Percentiles rank a stretch among this genome's conserved stretches.
These are phyloP conservation scores for Xiphophorus maculatus DNA, from an alignment of 2,113 vertebrate species.

Conservation along the genomic window DNA sequence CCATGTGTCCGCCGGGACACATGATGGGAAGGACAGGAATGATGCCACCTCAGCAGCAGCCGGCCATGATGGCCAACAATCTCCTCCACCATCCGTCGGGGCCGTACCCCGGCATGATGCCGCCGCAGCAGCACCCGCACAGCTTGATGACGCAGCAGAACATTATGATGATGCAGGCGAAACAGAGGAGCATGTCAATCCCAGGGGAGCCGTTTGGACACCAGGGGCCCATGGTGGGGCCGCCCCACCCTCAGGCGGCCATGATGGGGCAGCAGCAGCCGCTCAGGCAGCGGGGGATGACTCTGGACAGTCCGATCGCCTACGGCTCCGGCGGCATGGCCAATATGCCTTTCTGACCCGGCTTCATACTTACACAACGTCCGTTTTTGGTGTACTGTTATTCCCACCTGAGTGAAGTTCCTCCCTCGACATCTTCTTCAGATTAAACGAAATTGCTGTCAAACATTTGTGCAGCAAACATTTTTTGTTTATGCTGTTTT, in stretches of 20 bases:
- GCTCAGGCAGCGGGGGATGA: conserved; percentile 92
- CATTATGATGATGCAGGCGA: conserved; percentile 97
- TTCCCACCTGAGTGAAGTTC: conserved; percentile 12
- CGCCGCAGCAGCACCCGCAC: conserved; percentile 86
- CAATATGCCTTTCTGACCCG: conserved; percentile 90
- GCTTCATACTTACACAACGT: conserved; percentile 42
- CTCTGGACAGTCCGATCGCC: conserved; percentile 92
- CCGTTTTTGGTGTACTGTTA: conserved; percentile 65
- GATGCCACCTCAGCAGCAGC: conserved; percentile 79
- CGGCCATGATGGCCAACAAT: conserved; percentile 88
- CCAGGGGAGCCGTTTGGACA: conserved; percentile 91
- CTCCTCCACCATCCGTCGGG: conserved; percentile 80
- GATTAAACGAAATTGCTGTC: too few relatives aligned
- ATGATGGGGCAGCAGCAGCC: conserved; percentile 92
- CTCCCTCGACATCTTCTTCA: too few relatives aligned
- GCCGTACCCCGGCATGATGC: conserved; percentile 88
- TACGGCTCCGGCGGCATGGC: conserved; percentile 91
- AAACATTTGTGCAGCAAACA: too few relatives aligned
- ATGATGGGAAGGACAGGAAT: conserved; percentile 94
- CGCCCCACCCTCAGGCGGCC: conserved; percentile 88
- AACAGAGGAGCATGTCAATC: conserved; percentile 88
- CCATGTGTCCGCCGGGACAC: conserved; percentile 92
- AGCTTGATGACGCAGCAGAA: conserved; percentile 93
- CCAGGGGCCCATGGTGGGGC: conserved; percentile 90
- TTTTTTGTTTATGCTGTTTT: too few relatives aligned